Base-by-base conservation (phyloP, 2,797 vertebrate genomes). In the Eurystomus glaucurus region DNA sequence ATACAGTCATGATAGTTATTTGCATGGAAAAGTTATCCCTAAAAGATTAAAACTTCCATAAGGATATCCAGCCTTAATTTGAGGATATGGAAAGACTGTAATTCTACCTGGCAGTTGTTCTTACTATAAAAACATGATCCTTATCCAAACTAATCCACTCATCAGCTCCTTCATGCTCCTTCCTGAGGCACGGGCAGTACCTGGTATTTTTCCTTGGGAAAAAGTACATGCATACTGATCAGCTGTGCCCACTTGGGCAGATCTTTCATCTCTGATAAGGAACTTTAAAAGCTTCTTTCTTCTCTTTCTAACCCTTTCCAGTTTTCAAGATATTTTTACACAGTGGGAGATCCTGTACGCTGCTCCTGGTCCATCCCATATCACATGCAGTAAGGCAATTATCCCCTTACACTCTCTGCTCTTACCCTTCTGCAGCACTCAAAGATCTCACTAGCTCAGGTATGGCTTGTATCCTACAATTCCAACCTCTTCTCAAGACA, bases 71-170 rank as follows among this genome's bases (percentile, higher is more conserved):
- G 37, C 39, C 50, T 74, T 74, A 74, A 79, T 80, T 28, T 65
- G 62, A 70, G 68, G 62, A 75, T 75, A 68, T 1, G 22, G 26
- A 77, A 88, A 92, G 37, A 51, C 35, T 58, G 6, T 33, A 51
- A 68, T 58, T 86, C 51, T 77, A 81, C 43, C 43, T 43, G 23
- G 52, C 65, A 74, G 72, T 10, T 66, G 22, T 35, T 78, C 17
- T 68, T 0, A 0, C 31, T 46, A 39, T 60, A 66, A 62, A 83
- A 74, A 50, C n/a, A 46, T 1, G 6, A 5, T 88, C 31, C 39
- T 55, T 33, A 84, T 18, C 80, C 29, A 76, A 90, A 83, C 9
- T n/a, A 77, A 76, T 85, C 33, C 17, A 31, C 25, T 83, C 41
- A 87, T 83, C 41, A 87, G 61, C 39, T 86, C 65, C 65, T 37